Evolutionary conservation across 2,888 invertebrate genomes (phyloP), one percentile per base, ranked within the genome.

Genomic region (Abscondita cerata): DNA sequence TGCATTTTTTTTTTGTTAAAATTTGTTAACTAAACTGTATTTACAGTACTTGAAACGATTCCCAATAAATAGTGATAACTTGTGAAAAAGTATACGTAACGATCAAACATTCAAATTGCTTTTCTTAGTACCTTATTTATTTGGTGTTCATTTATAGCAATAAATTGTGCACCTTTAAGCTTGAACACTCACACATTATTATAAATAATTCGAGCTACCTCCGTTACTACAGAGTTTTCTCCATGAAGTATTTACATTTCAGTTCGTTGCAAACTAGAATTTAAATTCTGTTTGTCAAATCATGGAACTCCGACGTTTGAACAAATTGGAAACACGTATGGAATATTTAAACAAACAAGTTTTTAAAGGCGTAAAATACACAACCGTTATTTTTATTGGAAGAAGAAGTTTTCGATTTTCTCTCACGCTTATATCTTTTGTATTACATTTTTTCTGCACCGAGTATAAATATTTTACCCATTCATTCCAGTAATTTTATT

Each of bases 201-300:
- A 73, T 74, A 73, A 74, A 74, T 74, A 73, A 73, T 73, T 72
- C 71, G 47, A 47, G 38, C 62, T 59, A 68, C 70, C 71, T 70
- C 63, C 69, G 66, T 68, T 68, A 69, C 70, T 71, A 67, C 70
- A 68, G 68, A 71, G 72, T 73, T 69, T 71, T 70, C 69, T 68
- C 67, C 67, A 70, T 74, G 72, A 74, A 73, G 73, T 73, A 73
- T 74, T 74, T 73, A 73, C 73, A 72, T 74, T 73, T 71, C 72
- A 70, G 69, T 65, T 69, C 70, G 70, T 72, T 72, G 53, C 57
- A 56, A 50, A 53, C 57, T 34, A 52, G 70, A 70, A 73, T 72
- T 73, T 72, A 74, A 73, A 74, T 72, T 74, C 72, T 73, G 73
- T 73, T 74, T 74, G 71, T 74, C 72, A 73, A 74, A 72, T 71